Percentiles rank a stretch among this genome's conserved stretches.
Evolutionary conservation across 2,113 vertebrate species (phyloP).

Genomic region (Prunella himalayana): DNA sequence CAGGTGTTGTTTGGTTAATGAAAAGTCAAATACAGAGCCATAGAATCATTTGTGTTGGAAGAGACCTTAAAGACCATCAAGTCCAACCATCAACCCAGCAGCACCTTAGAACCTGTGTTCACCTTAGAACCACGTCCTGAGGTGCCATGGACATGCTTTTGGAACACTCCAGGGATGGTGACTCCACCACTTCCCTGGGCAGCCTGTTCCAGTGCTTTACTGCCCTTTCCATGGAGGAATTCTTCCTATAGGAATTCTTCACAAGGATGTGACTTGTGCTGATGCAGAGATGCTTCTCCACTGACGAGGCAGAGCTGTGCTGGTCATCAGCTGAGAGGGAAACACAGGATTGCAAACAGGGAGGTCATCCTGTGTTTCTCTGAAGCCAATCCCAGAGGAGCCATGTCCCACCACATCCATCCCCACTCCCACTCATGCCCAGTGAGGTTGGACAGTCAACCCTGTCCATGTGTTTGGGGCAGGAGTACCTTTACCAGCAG

Average conservation of each 20-base stretch:
- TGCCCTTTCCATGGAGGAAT: not conserved
- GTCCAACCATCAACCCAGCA: not conserved
- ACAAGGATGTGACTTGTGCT: not conserved
- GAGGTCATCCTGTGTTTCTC: not conserved
- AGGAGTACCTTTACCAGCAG: not conserved
- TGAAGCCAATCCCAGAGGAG: not conserved
- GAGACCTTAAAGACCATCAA: not conserved
- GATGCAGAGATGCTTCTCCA: not conserved
- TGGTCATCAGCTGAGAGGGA: not conserved
- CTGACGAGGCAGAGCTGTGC: not conserved
- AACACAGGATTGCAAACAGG: not conserved
- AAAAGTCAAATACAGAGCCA: not conserved
- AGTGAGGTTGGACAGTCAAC: fast-evolving
- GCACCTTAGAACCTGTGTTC: not conserved
- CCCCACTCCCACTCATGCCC: fast-evolving
- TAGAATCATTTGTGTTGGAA: not conserved
- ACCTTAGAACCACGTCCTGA: not conserved
- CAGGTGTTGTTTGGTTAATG: not conserved
- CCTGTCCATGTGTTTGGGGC: fast-evolving
- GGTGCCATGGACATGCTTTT: not conserved
- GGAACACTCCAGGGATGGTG: not conserved
- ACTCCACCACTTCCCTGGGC: not conserved
- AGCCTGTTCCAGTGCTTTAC: not conserved
- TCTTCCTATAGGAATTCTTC: not conserved
- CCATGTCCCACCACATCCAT: not conserved